Base-by-base conservation (phyloP, 2,113 vertebrate genomes). In the Mystacornis crossleyi region DNA sequence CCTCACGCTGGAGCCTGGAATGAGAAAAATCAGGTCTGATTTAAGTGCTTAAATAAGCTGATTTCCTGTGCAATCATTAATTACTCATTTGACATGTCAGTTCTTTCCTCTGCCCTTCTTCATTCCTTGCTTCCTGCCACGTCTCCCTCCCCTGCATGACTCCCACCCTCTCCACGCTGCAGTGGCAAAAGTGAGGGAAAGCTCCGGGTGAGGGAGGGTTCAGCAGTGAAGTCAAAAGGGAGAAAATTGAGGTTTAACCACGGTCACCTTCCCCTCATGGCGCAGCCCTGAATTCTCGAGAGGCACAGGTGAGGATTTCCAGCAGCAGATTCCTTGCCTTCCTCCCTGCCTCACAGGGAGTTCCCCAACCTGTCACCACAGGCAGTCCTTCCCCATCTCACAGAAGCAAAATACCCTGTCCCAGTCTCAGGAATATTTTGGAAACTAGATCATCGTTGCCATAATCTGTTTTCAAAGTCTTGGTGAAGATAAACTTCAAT, bases 1-100 rank as follows among this genome's bases (percentile, higher is more conserved):
- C 99, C 81, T 99, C 99, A 38, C 99, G 98, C 92, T 99, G 99
- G 65, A 99, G 98, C 96, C 99, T 99, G 90, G 7, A 23, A 70
- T n/a, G 14, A 28, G 28, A 61, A 62, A 50, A 58, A 33, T 0
- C 4, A 80, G 15, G 8, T 53, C 12, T 69, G 45, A 64, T 55
- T 78, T 9, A 53, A 69, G 25, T 40, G 64, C 43, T 64, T 43
- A 92, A 45, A 91, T 8, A 55, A 72, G 18, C 20, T 80, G 16
- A 54, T 54, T 57, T 73, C 73, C 47, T 73, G 14, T 20, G 57
- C 54, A 69, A 15, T 45, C 61, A 36, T 47, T 70, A 38, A 66
- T 66, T 12, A 38, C n/a, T 34, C 43, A 9, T 53, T 14, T 65
- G 58, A 64, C 20, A 16, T 0, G 7, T 9, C 34, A 34, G 31